Evolutionary conservation across 1,140 invertebrate genomes (phyloP), one percentile per base, ranked within the genome.

Genomic region (Pentalonia nigronervosa): DNA sequence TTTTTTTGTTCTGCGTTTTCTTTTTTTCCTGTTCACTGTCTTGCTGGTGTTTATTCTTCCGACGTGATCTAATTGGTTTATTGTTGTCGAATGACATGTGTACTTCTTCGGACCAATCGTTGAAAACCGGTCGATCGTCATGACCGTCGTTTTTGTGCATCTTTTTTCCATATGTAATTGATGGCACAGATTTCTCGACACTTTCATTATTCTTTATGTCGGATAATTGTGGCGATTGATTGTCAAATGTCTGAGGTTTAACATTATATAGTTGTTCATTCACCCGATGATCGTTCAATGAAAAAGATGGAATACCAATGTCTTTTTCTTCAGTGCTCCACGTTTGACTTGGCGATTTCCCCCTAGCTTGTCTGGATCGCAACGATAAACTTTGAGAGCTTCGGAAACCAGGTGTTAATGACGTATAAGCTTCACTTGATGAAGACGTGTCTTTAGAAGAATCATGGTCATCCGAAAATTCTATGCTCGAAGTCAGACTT

Each of bases 321-420:
- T 84, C 48, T 48, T 92, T 92, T n/a, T 92, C 91, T 56, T 93
- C 91, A 9, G 17, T 36, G 17, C 91, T 93, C 91, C 91, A 56
- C 25, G 41, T 45, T 14, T 93, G 91, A 11, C 21, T 93, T 1
- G n/a, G 21, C 21, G 60, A n/a, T 76, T 93, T 93, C 0, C 81
- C 91, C 14, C 91, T 83, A 23, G 91, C 91, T 36, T 93, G 91
- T 93, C 91, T 93, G 2, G 81, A 45, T 36, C 91, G 48, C 9
- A 56, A 25, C 23, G 48, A 48, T n/a, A 93, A 50, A 25, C 91
- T 93, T 41, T 93, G 91, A 0, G 45, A 8, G 11, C 30, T 86
- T 36, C 76, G 47, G 21, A 9, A 14, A 6, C 11, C 50, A 7
- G 47, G 34, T 2, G 23, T 14, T 34, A n/a, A 76, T 20, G 34